A percentile compares a stretch with the other conserved stretches of the same genome.
These are phyloP conservation scores for Bombus vancouverensis DNA, from an alignment of 1,140 invertebrate species.

Conservation along the genomic window DNA sequence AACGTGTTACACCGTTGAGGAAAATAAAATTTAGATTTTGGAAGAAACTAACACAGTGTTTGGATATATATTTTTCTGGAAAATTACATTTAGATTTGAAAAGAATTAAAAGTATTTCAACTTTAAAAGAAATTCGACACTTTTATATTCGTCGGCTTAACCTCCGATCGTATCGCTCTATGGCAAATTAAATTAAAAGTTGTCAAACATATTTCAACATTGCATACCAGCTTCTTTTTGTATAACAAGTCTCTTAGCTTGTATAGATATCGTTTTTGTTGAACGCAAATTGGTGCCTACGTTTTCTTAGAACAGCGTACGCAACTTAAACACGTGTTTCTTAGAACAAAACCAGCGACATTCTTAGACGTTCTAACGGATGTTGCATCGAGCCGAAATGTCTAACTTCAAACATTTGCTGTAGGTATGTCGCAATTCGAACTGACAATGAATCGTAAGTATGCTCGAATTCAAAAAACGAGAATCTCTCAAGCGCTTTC, in stretches of 20 bases:
- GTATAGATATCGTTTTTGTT: not conserved
- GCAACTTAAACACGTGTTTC: slow-evolving; percentile 41
- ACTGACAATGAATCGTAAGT: not conserved
- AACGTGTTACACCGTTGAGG: not conserved
- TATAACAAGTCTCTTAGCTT: not conserved
- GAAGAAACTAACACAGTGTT: not conserved
- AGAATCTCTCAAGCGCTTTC: not conserved
- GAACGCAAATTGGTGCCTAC: not conserved
- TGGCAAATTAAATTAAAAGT: not conserved
- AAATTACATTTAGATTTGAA: no score
- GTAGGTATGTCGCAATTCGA: not conserved
- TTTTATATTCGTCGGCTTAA: not conserved
- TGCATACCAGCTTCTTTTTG: not conserved
- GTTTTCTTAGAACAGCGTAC: slow-evolving; percentile 10
- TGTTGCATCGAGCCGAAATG: slow-evolving; percentile 42
- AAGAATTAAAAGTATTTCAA: not conserved
- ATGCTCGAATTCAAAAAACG: not conserved
- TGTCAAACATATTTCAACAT: not conserved
- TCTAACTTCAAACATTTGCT: slow-evolving; percentile 37
- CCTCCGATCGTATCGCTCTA: not conserved
- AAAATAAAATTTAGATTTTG: not conserved
- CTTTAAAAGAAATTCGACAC: not conserved
- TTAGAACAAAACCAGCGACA: slow-evolving; percentile 17
- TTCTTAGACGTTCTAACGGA: slow-evolving; percentile 40
- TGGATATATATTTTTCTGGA: not conserved